Conservation (phyloP, 1,140 invertebrate species). For the Heliconius hewitsoni region DNA sequence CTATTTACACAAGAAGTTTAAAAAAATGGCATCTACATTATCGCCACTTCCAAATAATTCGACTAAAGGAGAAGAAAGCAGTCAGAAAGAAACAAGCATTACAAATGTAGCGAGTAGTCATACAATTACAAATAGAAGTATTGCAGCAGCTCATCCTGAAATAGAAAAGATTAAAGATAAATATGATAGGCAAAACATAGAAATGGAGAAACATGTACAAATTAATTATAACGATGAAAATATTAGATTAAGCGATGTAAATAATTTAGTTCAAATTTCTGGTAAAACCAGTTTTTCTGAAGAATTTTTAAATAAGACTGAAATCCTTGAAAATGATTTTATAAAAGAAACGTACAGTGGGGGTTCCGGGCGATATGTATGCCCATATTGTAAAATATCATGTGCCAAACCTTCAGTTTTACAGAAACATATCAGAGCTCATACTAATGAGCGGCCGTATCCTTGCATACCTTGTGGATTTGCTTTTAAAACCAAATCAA, state of each 20-base stretch:
- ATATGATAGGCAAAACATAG: constrained; percentile 52
- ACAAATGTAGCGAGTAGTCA: constrained; percentile 56
- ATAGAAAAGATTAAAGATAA: constrained; percentile 75
- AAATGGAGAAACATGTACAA: constrained; percentile 79
- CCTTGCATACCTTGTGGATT: constrained; percentile 94
- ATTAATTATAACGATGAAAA: constrained; percentile 79
- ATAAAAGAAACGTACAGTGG: constrained; percentile 76
- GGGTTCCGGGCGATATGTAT: constrained; percentile 86
- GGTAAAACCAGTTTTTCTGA: constrained; percentile 78
- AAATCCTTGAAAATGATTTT: constrained; percentile 78
- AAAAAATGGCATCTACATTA: constrained; percentile 89
- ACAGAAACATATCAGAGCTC: constrained; percentile 95
- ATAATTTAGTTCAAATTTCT: constrained; percentile 76
- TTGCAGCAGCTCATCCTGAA: constrained; percentile 73
- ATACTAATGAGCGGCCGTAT: constrained; percentile 96
- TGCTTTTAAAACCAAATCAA: constrained; percentile 96
- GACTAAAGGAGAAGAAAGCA: constrained; percentile 41
- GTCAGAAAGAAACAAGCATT: constrained; percentile 53
- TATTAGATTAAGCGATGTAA: constrained; percentile 77
- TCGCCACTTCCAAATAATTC: constrained; percentile 65
- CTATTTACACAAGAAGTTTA: constrained; percentile 95
- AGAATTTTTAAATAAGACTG: constrained; percentile 80
- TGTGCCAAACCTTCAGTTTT: constrained; percentile 97
- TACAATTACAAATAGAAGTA: constrained; percentile 74
- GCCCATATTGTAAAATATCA: constrained; percentile 92